These are phyloP conservation scores for Leucophora obtusa DNA, from an alignment of 2,888 invertebrate species.

Conservation along the genomic window DNA sequence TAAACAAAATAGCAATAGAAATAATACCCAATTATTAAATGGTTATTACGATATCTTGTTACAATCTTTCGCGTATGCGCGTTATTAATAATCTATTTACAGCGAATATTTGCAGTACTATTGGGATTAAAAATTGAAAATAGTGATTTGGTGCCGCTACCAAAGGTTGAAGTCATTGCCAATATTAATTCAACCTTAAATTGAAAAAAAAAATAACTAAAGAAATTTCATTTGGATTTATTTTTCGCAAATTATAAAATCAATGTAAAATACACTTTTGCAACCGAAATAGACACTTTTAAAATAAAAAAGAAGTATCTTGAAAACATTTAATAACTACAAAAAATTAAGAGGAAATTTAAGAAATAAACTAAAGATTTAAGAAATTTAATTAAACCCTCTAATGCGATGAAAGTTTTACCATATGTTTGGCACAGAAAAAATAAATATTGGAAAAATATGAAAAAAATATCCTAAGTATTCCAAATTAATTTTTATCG, in stretches of 20 bases:
- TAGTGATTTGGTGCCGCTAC: neutral
- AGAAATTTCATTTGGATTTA: neutral
- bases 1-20: slow-evolving; percentile 3
- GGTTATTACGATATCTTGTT: slow-evolving; percentile 36
- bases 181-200: slow-evolving; percentile 9
- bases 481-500: no score
- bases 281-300: no score
- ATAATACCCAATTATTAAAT: slow-evolving; percentile 14
- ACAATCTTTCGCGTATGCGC: slow-evolving; percentile 64
- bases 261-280: no score
- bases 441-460: no score
- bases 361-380: no score
- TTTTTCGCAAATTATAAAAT: neutral
- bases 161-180: slow-evolving; percentile 58
- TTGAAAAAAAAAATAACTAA: neutral
- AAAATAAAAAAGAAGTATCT: no score
- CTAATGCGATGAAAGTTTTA: no score
- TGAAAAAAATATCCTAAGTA: no score
- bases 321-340: no score
- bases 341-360: no score
- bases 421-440: no score
- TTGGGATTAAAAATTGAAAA: neutral
- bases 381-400: no score
- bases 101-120: neutral
- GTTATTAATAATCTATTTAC: slow-evolving; percentile 10